Evolutionary conservation across 2,113 vertebrate species (phyloP).

Genomic region (Aramus guarauna): DNA sequence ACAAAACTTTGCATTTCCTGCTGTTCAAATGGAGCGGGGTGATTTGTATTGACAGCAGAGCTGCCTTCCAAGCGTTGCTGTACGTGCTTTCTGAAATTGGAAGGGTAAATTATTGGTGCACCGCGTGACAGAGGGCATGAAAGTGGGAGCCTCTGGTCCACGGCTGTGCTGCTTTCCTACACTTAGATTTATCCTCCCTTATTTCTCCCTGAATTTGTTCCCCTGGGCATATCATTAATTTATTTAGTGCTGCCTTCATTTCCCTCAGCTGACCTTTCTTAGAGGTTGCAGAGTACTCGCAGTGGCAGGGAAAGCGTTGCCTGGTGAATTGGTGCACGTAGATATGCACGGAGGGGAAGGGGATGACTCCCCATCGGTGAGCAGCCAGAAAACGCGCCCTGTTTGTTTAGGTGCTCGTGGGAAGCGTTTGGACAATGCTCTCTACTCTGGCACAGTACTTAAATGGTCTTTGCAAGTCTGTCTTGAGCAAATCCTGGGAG

Average conservation of each 20-base stretch:
- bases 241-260: neutral
- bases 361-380: neutral
- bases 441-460: neutral
- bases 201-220: neutral
- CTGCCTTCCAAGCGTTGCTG: neutral
- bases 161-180: neutral
- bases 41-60: neutral
- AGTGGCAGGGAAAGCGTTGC: neutral
- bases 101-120: neutral
- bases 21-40: too few relatives aligned
- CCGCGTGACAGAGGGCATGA: neutral
- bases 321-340: neutral
- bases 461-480: neutral
- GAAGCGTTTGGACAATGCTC: neutral
- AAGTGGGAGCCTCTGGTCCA: neutral
- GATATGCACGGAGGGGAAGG: neutral
- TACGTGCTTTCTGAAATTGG: neutral
- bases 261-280: neutral
- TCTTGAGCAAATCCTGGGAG: neutral
- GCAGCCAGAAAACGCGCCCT: neutral
- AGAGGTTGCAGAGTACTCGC: neutral
- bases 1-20: neutral
- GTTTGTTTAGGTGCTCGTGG: too few relatives aligned
- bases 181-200: neutral
- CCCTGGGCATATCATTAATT: neutral